Evolutionary conservation across 2,888 invertebrate genomes (phyloP).

Genomic region (Eremobia ochroleuca): DNA sequence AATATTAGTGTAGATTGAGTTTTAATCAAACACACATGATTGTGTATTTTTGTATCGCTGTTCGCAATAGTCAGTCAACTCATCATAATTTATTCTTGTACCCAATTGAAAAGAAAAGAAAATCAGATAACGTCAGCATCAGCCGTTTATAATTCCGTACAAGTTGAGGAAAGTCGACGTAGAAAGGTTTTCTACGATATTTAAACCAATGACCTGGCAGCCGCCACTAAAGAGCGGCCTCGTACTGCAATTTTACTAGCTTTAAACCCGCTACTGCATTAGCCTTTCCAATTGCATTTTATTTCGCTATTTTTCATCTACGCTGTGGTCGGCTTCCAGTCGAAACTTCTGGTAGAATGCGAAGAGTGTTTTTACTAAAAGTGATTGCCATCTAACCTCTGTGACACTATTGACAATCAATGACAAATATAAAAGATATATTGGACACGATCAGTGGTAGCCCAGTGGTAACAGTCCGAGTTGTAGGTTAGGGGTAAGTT

Average conservation of each 20-base stretch:
- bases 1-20: too few relatives aligned
- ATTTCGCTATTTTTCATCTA: conserved; percentile 19
- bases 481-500: not conserved
- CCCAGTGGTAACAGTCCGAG: not conserved
- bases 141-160: conserved; percentile 31
- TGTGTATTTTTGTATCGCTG: not conserved
- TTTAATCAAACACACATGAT: too few relatives aligned
- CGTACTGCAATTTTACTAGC: conserved; percentile 38
- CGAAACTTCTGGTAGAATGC: conserved; percentile 17
- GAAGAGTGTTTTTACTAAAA: not conserved
- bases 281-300: conserved; percentile 50
- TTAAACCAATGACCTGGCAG: conserved; percentile 44
- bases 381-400: not conserved
- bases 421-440: not conserved
- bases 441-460: too few relatives aligned
- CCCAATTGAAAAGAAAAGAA: not conserved
- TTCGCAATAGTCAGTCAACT: not conserved
- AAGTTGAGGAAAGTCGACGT: conserved; percentile 32
- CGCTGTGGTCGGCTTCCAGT: not conserved
- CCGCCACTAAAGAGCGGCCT: conserved; percentile 26
- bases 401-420: not conserved
- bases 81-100: not conserved
- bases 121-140: not conserved
- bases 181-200: conserved; percentile 31
- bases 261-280: conserved; percentile 26